Conservation (phyloP, 2,888 invertebrate genomes). For the Drosophila maculinotata region DNA sequence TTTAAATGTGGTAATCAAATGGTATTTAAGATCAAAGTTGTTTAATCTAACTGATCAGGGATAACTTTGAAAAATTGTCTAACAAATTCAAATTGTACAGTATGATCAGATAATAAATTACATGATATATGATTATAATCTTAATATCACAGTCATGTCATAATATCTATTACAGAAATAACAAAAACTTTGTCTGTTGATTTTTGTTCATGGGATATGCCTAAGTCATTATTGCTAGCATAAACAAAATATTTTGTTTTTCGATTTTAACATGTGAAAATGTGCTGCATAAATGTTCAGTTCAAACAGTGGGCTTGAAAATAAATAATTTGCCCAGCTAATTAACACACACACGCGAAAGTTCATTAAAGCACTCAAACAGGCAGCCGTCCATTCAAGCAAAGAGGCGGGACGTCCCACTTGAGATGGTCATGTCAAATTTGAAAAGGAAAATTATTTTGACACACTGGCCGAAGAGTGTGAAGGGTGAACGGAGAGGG, state of each 20-base stretch:
- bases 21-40: too few species aligned
- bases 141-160: too few species aligned
- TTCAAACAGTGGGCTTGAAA: slow-evolving; percentile 23
- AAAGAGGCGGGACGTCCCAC: slow-evolving; percentile 36
- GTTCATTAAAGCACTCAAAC: slow-evolving; percentile 41
- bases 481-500: too few species aligned
- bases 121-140: too few species aligned
- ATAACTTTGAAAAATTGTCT: too few species aligned
- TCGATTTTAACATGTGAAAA: slow-evolving; percentile 9
- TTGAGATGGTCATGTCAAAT: slow-evolving; percentile 62
- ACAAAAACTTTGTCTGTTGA: too few species aligned
- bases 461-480: slow-evolving; percentile 33
- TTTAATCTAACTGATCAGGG: too few species aligned
- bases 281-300: not conserved
- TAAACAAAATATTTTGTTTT: slow-evolving; percentile 16
- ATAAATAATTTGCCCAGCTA: slow-evolving; percentile 42
- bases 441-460: slow-evolving; percentile 58
- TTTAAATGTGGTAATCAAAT: too few species aligned
- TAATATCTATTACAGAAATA: too few species aligned
- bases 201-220: too few species aligned
- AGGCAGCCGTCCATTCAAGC: slow-evolving; percentile 35
- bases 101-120: too few species aligned
- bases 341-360: slow-evolving; percentile 52
- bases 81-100: too few species aligned
- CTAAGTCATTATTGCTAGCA: not conserved